Percentiles rank a stretch among this genome's conserved stretches.
These are phyloP conservation scores for Cactoblastis cactorum DNA, from an alignment of 2,888 invertebrate species.

Conservation along the genomic window DNA sequence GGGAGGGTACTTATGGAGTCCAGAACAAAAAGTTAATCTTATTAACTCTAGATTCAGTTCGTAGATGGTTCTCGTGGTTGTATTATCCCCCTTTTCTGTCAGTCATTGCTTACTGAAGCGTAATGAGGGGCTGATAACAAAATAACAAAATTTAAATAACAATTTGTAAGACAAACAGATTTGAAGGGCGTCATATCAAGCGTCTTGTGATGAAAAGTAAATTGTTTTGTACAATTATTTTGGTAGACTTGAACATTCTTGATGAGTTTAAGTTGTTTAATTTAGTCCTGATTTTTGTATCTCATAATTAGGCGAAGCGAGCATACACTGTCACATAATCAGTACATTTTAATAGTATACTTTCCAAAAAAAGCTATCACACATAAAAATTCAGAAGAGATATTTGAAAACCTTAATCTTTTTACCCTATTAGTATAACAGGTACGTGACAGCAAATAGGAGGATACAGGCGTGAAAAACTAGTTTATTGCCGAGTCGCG, in stretches of 20 bases:
- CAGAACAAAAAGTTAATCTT: too few species aligned
- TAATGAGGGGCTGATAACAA: not conserved
- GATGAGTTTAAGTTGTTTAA: not conserved
- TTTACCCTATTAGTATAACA: not conserved
- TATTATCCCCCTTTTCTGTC: not conserved
- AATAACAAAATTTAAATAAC: conserved; percentile 1
- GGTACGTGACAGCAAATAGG: conserved; percentile 3
- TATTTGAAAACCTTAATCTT: not conserved
- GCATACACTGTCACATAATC: not conserved
- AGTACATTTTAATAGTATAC: not conserved
- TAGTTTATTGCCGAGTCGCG: conserved; percentile 2
- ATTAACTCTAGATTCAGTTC: not conserved
- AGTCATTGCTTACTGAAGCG: conserved; percentile 1
- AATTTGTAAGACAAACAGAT: not conserved
- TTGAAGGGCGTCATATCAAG: conserved; percentile 2
- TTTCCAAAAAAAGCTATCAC: not conserved
- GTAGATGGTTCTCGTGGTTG: not conserved
- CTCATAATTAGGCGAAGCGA: too few species aligned
- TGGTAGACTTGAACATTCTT: not conserved
- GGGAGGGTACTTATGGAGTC: too few species aligned
- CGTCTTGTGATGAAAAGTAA: not conserved
- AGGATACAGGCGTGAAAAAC: conserved; percentile 7
- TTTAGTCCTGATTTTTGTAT: too few species aligned
- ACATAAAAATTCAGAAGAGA: not conserved
- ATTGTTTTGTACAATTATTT: not conserved